Percentiles rank a stretch among this genome's conserved stretches.
phyloP scores from a whole-genome alignment of 2,797 vertebrate species.

The Amblyopsis hoosieri region DNA sequence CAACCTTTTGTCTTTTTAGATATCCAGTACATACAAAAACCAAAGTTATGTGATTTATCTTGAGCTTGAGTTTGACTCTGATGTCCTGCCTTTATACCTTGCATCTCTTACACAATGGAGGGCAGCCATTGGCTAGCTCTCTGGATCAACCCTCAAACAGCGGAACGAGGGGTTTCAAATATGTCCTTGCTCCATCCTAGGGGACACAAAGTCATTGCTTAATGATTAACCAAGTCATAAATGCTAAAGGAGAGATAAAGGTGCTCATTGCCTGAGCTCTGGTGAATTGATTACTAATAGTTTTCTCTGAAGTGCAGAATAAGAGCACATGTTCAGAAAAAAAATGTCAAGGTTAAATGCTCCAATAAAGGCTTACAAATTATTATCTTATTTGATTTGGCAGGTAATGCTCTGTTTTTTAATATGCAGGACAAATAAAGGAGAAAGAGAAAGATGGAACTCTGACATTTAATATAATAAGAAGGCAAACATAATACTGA shows the following conservation, averaged over 20 bases:
- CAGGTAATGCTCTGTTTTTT: neutral
- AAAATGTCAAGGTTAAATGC: constrained; percentile 51
- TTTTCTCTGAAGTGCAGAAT: constrained; percentile 60
- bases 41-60: neutral
- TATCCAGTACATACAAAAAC: constrained; percentile 42
- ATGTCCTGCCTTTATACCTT: constrained; percentile 70
- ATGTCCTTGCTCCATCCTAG: constrained; percentile 77
- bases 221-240: constrained; percentile 83
- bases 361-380: too few species aligned
- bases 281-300: constrained; percentile 77
- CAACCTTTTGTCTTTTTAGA: constrained; percentile 34
- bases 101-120: constrained; percentile 37
- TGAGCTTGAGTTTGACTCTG: constrained; percentile 13
- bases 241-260: constrained; percentile 71
- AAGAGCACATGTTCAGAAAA: constrained; percentile 63
- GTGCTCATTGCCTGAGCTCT: constrained; percentile 50
- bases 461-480: too few species aligned
- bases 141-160: constrained; percentile 70
- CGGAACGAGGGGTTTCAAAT: constrained; percentile 65
- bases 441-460: too few species aligned
- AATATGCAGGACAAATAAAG: neutral
- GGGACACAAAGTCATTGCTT: constrained; percentile 77
- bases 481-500: neutral
- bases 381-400: too few species aligned
- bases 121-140: constrained; percentile 70